Evolutionary conservation across 2,888 invertebrate species (phyloP).

Genomic region (Hypomecis atomaria): DNA sequence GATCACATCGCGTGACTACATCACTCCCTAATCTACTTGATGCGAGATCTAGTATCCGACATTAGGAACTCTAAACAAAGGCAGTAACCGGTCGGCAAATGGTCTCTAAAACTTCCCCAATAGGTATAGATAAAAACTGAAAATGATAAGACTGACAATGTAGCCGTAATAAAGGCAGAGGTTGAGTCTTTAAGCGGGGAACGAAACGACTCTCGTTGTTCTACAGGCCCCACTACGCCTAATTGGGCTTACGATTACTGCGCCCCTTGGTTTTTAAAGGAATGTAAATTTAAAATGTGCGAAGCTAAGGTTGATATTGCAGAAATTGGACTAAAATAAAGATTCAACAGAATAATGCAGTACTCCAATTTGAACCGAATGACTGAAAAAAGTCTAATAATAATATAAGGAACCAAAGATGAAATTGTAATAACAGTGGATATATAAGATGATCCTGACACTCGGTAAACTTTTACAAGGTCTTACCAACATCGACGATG

Average conservation of each 20-base stretch:
- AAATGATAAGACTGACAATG: constrained; percentile 51
- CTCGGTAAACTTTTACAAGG: no score
- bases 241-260: constrained; percentile 64
- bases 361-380: constrained; percentile 2
- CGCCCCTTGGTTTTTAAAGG: constrained; percentile 44
- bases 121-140: constrained; percentile 38
- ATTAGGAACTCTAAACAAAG: constrained; percentile 35
- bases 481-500: no score
- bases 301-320: constrained; percentile 54
- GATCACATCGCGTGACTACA: constrained; percentile 47
- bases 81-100: constrained; percentile 24
- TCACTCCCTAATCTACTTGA: constrained; percentile 14
- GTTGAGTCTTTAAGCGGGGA: constrained; percentile 58
- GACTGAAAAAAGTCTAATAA: no score
- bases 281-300: constrained; percentile 54
- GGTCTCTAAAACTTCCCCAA: constrained; percentile 32
- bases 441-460: no score
- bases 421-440: no score
- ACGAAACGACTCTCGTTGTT: constrained; percentile 54
- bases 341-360: constrained; percentile 45
- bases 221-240: constrained; percentile 57
- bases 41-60: constrained; percentile 3
- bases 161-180: constrained; percentile 56
- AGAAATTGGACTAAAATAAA: constrained; percentile 52
- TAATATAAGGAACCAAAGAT: no score